Percentiles rank a stretch among this genome's conserved stretches.
These are phyloP conservation scores for Phodopus roborovskii DNA, from an alignment of 2,113 vertebrate genomes.

Conservation along the genomic window DNA sequence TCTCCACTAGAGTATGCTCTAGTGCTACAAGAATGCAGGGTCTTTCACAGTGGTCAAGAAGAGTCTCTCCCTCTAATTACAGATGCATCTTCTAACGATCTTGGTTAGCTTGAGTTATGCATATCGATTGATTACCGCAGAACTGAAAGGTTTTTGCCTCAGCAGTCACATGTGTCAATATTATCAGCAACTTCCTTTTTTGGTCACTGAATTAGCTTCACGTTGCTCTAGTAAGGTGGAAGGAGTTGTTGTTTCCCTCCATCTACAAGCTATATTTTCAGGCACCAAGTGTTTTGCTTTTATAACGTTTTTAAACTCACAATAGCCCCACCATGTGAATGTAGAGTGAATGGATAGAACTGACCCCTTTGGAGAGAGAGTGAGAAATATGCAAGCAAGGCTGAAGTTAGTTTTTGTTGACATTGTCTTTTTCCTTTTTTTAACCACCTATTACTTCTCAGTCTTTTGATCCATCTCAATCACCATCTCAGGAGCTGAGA, in stretches of 20 bases:
- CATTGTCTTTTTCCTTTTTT: neutral
- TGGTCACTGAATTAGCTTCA: constrained; percentile 5
- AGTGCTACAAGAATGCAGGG: constrained; percentile 76
- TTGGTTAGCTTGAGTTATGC: constrained; percentile 33
- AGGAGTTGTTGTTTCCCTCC: neutral
- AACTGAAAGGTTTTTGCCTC: constrained; percentile 43
- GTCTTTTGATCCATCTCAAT: neutral
- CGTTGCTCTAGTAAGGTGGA: neutral
- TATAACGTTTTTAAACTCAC: neutral
- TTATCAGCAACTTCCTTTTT: neutral
- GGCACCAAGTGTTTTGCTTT: constrained; percentile 1
- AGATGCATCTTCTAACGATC: constrained; percentile 7
- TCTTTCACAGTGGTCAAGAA: neutral
- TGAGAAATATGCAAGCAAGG: neutral
- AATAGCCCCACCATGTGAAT: neutral
- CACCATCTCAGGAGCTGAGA: neutral
- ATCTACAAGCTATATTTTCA: neutral
- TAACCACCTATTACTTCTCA: neutral
- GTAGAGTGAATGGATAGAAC: neutral
- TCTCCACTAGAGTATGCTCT: constrained; percentile 88
- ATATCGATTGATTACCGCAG: neutral
- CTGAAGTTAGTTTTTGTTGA: neutral
- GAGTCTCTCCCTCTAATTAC: neutral
- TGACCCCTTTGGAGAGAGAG: neutral
- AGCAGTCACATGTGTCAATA: neutral